Base-by-base conservation (phyloP, 2,888 invertebrate species). In the Chrysopilus asiliformis region DNA sequence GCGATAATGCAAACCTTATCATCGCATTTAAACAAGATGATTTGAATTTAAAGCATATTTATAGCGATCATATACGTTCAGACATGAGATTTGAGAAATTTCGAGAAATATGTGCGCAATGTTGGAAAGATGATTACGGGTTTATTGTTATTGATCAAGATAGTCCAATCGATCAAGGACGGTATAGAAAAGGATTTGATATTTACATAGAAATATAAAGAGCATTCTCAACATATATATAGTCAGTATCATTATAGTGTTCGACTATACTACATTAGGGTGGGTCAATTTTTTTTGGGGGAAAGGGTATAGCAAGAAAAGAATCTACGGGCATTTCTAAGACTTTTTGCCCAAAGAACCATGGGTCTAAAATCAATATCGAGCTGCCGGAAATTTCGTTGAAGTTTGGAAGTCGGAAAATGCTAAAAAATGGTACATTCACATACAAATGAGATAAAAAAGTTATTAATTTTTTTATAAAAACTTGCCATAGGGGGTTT, bases 11-110 rank as follows among this genome's bases (percentile, higher is more conserved):
- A 5, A 60, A 59, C 42, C 43, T 56, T 7, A 20, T 58, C 6
- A 42, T 58, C 9, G n/a, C 56, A 3, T 60, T 58, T 40, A 51
- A 53, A 41, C 55, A 57, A 45, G 57, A 60, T 47, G 47, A 47
- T 32, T 39, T 46, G 18, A 58, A 58, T 47, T 39, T 58, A 27
- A 50, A 46, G 38, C 56, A 58, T 41, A 42, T 52, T 29, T 40
- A 40, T 25, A 25, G 30, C 16, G 39, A 39, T 33, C 40, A 40
- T 30, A 26, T 42, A 8, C 26, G 32, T 18, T 16, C 43, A 5
- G 51, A 53, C 40, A 47, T 53, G 45, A 32, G 32, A 9, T 52
- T 47, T 33, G 34, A 46, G 19, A 22, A 43, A 12, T 58, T 58
- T 47, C 43, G 41, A 35, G 31, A 49, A 22, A 40, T 56, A 10